These are phyloP conservation scores for Chaitophorus viminalis DNA, from an alignment of 2,888 invertebrate species.

Conservation along the genomic window DNA sequence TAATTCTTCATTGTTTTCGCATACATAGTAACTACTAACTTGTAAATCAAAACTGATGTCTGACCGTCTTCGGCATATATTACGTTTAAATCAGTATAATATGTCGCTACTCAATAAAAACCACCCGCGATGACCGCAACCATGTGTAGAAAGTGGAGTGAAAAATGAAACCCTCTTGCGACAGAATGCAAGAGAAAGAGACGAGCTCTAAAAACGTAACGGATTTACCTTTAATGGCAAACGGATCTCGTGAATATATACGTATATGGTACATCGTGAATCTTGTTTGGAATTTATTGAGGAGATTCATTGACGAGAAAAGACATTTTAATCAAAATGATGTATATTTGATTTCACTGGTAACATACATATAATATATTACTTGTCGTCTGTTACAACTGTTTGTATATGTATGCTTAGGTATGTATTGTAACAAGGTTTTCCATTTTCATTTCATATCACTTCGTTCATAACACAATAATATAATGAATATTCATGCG, in stretches of 20 bases:
- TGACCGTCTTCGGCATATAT: neutral
- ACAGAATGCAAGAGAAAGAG: slow-evolving; percentile 2
- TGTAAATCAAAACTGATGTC: neutral
- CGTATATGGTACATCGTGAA: neutral
- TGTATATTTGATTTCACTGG: slow-evolving; percentile 40
- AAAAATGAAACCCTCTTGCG: neutral
- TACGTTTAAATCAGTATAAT: neutral
- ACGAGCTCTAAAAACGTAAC: neutral
- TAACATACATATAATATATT: neutral
- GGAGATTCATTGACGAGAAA: slow-evolving; percentile 6
- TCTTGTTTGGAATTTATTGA: neutral
- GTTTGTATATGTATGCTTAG: neutral
- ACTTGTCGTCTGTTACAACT: neutral
- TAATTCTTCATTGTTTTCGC: slow-evolving; percentile 29
- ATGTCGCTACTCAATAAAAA: neutral
- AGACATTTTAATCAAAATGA: slow-evolving; percentile 16
- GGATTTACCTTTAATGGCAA: slow-evolving; percentile 42
- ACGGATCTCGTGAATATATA: neutral
- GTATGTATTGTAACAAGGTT: neutral
- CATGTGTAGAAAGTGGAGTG: slow-evolving; percentile 12
- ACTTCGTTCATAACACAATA: neutral
- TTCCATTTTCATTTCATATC: slow-evolving; percentile 1
- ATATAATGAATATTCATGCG: neutral
- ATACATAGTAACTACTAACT: too few relatives aligned
- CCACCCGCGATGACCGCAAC: neutral